Evolutionary conservation across 2,113 vertebrate species (phyloP), one percentile per base, ranked within the genome.

Genomic region (Porphyrio hochstetteri): DNA sequence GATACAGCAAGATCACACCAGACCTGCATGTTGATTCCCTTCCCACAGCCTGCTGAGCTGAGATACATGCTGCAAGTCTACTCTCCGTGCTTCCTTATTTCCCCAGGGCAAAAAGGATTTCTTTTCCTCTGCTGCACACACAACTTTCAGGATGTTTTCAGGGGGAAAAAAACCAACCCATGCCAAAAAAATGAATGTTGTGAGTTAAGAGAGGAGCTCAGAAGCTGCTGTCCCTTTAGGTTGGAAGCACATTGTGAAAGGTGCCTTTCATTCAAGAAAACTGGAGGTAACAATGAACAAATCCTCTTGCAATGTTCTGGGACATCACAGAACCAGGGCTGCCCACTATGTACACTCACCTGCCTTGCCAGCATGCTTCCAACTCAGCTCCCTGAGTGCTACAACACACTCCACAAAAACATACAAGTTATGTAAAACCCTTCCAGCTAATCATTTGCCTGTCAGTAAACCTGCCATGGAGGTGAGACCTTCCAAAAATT

Each of bases 391-490:
- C 31, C 4, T 11, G n/a, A n/a, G n/a, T 86, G 53, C 56, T 48
- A 31, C 12, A 79, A 19, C 1, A 57, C 33, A 53, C 2, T 33
- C 59, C 55, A n/a, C 2, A 57, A n/a, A 84, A 84, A 21, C 1
- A n/a, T 6, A 25, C 5, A 80, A 9, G 21, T 61, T 53, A 50
- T 48, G 40, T 5, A 77, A 27, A 64, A 23, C 18, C 36, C 42
- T 55, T 55, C 40, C 59, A 64, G 40, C 9, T 52, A 48, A 72
- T 18, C 18, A 1, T 56, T 24, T 36, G 19, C 35, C 40, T 40
- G 29, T 16, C 31, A 19, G 5, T n/a, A 63, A 91, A 78, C 4
- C 35, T 11, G 5, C 36, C 4, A 0, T 0, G 0, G 27, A 71
- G 46, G 9, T 1, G 42, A 86, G 29, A 57, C 11, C 16, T 33